Evolutionary conservation across 1,140 invertebrate species (phyloP).

Genomic region (Pseudomyrmex flavicornis): DNA sequence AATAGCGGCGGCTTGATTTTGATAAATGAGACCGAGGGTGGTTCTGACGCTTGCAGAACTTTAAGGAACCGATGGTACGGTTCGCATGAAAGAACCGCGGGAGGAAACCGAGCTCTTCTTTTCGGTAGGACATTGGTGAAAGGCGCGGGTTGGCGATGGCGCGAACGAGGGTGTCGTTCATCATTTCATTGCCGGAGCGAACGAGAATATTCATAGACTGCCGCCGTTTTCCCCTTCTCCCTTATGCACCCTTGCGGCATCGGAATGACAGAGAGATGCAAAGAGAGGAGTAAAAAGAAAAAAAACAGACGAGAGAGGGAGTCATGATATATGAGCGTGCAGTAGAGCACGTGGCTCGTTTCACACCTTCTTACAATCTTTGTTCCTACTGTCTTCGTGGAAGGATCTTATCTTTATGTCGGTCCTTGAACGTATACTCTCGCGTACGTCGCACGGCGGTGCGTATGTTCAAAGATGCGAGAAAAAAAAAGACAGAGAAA

Average conservation of each 20-base stretch:
- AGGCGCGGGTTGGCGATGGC: slow-evolving; percentile 53
- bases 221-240: slow-evolving; percentile 34
- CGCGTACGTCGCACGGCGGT: slow-evolving; percentile 8
- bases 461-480: slow-evolving; percentile 21
- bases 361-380: slow-evolving; percentile 81
- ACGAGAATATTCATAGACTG: slow-evolving; percentile 83
- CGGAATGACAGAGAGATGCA: slow-evolving; percentile 48
- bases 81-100: slow-evolving; percentile 76
- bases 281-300: slow-evolving; percentile 66
- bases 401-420: slow-evolving; percentile 76
- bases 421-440: slow-evolving; percentile 68
- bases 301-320: slow-evolving; percentile 31
- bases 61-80: slow-evolving; percentile 82
- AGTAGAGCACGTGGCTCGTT: slow-evolving; percentile 79
- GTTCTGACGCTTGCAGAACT: slow-evolving; percentile 67
- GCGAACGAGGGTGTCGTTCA: slow-evolving; percentile 77
- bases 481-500: too few species aligned
- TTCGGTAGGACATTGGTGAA: slow-evolving; percentile 51
- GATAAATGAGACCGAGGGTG: slow-evolving; percentile 77
- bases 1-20: slow-evolving; percentile 78
- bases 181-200: slow-evolving; percentile 79
- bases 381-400: slow-evolving; percentile 70
- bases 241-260: slow-evolving; percentile 32
- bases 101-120: slow-evolving; percentile 75
- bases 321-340: slow-evolving; percentile 80